Percentiles rank a stretch among this genome's conserved stretches.
phyloP scores from a whole-genome alignment of 2,888 invertebrate genomes.

The Macrophya alboannulata region DNA sequence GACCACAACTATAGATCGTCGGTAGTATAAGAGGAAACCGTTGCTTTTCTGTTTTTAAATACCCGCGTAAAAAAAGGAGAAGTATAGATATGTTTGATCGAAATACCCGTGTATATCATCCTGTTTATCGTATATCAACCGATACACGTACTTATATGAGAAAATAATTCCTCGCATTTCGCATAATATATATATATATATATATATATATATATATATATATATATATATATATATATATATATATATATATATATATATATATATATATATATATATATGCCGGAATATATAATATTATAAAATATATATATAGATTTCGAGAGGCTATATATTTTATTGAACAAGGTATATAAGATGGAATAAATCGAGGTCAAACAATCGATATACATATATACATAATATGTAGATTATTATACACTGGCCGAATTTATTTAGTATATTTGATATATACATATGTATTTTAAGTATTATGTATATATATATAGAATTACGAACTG shows the following conservation, averaged over 20 bases:
- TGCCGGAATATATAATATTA: neutral
- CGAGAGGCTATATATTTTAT: neutral
- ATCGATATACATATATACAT: neutral
- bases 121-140: neutral
- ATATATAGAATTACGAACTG: too few species aligned
- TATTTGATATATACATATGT: neutral
- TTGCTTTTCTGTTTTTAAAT: neutral
- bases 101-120: neutral
- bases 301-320: neutral
- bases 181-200: neutral
- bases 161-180: neutral
- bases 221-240: too few species aligned
- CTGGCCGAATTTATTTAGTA: neutral
- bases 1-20: neutral
- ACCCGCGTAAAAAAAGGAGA: neutral
- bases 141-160: neutral
- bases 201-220: neutral
- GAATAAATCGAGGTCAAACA: neutral
- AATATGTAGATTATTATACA: neutral
- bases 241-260: neutral
- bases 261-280: too few species aligned
- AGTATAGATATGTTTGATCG: neutral
- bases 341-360: neutral
- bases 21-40: neutral
- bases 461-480: neutral